Percentiles rank a stretch among this genome's conserved stretches.
phyloP scores from a whole-genome alignment of 1,140 invertebrate genomes.

The Hyles euphorbiae region DNA sequence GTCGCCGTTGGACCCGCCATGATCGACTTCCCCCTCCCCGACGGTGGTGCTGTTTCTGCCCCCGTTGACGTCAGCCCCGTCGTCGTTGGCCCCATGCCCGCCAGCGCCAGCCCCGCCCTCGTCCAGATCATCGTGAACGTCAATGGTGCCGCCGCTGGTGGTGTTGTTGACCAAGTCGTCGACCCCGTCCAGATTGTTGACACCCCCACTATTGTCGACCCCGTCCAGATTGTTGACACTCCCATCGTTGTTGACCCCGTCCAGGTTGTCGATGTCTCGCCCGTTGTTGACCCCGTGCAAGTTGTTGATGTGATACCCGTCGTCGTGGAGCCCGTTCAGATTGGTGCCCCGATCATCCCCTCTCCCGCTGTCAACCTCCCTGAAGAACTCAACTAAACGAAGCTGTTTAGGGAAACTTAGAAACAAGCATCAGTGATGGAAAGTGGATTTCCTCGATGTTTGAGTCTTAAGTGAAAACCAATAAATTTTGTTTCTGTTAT shows the following conservation, averaged over 20 bases:
- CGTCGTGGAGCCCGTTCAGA: too few species aligned
- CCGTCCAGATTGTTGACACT: neutral
- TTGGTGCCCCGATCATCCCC: slow-evolving; percentile 29
- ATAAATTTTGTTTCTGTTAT: too few species aligned
- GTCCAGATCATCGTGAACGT: slow-evolving; percentile 21
- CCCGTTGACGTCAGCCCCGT: neutral
- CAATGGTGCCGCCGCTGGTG: slow-evolving; percentile 8
- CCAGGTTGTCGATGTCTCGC: slow-evolving; percentile 7
- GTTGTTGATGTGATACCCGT: slow-evolving; percentile 11
- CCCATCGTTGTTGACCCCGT: slow-evolving; percentile 2
- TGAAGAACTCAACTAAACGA: slow-evolving; percentile 5
- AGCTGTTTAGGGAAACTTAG: too few species aligned
- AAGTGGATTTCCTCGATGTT: too few species aligned
- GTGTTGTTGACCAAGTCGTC: neutral
- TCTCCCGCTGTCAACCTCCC: slow-evolving; percentile 10
- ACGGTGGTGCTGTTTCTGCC: neutral
- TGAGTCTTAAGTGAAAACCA: too few species aligned
- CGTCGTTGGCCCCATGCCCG: neutral
- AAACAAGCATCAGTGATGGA: too few species aligned
- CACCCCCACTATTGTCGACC: slow-evolving; percentile 1
- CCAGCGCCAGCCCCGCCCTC: slow-evolving; percentile 1
- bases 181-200: neutral
- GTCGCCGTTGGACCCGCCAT: slow-evolving; percentile 11
- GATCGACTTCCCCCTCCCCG: neutral
- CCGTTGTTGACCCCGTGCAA: slow-evolving; percentile 16